Base-by-base conservation (phyloP, 2,797 vertebrate genomes). In the Bovichtus variegatus region DNA sequence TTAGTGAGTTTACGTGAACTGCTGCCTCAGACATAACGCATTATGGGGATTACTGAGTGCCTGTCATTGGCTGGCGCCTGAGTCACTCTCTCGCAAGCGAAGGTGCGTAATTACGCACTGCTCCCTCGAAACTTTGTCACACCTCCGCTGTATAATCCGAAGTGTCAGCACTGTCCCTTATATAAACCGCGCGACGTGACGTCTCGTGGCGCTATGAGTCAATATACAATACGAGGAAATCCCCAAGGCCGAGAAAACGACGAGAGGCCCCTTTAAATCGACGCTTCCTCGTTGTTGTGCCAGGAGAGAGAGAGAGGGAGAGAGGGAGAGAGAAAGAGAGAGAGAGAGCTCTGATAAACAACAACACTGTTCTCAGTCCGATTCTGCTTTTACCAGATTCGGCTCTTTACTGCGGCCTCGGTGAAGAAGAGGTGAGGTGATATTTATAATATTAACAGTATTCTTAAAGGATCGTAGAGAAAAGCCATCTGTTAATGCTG, bases 151-250 rank as follows among this genome's bases (percentile, higher is more conserved):
- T 59, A 11, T 49, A 68, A 82, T 67, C 74, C 68, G 5, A 76
- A 67, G 55, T 65, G 73, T 84, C 78, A 76, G 68, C 76, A 15
- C 64, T 76, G 72, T 81, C 57, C 43, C 74, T 68, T 18, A 1
- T 16, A 11, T 57, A 81, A 41, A 21, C 55, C 82, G 71, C 79
- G 6, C 76, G 3, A 31, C 31, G 83, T 92, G 92, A 94, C 93
- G 91, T 81, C 6, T 70, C 70, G 9, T 10, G 23, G 59, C 53
- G 50, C 12, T 43, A 49, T 84, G 84, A 87, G 50, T 67, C 86
- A 73, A 74, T 76, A 71, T 81, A 88, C 82, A 82, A 90, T 61
- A 8, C 78, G 71, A 93, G 94, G 94, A 95, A 95, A 94, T 91
- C 93, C 94, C 94, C 91, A 66, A 64, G 86, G 85, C 82, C 57